A percentile compares a stretch with the other conserved stretches of the same genome.
Conservation (phyloP, 2,888 invertebrate genomes). For the Drosophila niveifrons region DNA sequence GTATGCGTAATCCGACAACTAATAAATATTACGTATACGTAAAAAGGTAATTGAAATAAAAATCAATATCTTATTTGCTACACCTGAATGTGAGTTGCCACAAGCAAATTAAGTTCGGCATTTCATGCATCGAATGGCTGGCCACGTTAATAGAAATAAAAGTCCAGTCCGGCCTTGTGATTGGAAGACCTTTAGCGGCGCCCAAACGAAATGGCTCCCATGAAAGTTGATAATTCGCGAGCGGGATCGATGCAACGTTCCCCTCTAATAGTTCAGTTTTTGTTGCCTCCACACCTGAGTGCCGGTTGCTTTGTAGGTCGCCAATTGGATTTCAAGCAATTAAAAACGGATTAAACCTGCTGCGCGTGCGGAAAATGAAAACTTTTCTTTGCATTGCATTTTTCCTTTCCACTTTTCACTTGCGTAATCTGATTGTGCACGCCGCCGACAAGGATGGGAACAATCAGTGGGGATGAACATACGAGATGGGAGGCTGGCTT, state of each 20-base stretch:
- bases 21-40: conserved; percentile 27
- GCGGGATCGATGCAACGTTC: background rate
- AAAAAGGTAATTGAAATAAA: conserved; percentile 1
- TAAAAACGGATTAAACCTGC: conserved; percentile 76
- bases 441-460: background rate
- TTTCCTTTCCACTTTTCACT: conserved; percentile 26
- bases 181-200: background rate
- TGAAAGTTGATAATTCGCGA: conserved; percentile 25
- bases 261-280: conserved; percentile 19
- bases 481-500: conserved; percentile 25
- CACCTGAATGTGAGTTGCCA: background rate
- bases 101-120: conserved; percentile 16
- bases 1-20: conserved; percentile 31
- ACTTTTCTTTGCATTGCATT: conserved; percentile 44
- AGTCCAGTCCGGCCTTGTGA: background rate
- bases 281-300: conserved; percentile 2
- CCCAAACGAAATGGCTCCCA: conserved; percentile 10
- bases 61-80: conserved; percentile 22
- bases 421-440: conserved; percentile 70
- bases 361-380: conserved; percentile 57
- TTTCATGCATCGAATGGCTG: conserved; percentile 31
- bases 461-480: conserved; percentile 1
- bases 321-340: conserved; percentile 80
- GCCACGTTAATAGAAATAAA: background rate
- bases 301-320: conserved; percentile 64